phyloP scores from a whole-genome alignment of 2,113 vertebrate species.

The Ctenomys sociabilis region DNA sequence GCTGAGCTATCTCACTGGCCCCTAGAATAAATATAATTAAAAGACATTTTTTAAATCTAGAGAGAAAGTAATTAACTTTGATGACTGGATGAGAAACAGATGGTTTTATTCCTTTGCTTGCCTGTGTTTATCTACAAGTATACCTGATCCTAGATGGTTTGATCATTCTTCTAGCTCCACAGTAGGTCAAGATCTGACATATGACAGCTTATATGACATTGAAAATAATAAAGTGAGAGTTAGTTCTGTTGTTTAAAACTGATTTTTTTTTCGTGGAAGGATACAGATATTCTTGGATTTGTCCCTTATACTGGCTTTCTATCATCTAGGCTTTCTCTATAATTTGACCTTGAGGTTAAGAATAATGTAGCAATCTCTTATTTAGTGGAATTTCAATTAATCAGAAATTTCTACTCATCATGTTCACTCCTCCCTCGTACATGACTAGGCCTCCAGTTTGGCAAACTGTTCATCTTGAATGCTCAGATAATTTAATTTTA shows the following conservation, averaged over 20 bases:
- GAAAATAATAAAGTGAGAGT: not conserved
- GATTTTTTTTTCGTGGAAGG: not conserved
- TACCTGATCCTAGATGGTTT: not conserved
- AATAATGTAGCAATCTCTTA: not conserved
- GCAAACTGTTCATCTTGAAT: not conserved
- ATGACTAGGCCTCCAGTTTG: not conserved
- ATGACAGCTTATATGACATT: not conserved
- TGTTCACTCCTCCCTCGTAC: not conserved
- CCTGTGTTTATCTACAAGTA: not conserved
- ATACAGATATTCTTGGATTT: not conserved
- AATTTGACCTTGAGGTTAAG: not conserved
- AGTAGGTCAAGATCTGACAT: not conserved
- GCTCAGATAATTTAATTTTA: not conserved
- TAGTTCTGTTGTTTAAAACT: not conserved
- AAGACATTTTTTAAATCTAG: not conserved
- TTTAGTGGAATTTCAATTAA: not conserved
- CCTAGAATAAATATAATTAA: not conserved
- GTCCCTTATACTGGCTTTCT: not conserved
- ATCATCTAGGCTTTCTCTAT: not conserved
- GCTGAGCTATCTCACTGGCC: too few relatives aligned
- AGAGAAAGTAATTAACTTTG: not conserved
- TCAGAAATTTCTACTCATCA: not conserved
- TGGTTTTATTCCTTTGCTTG: not conserved
- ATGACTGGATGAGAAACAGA: fast-evolving
- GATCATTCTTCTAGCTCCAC: not conserved